Conservation (phyloP, 2,888 invertebrate genomes). For the Thecocarcelia acutangulata region DNA sequence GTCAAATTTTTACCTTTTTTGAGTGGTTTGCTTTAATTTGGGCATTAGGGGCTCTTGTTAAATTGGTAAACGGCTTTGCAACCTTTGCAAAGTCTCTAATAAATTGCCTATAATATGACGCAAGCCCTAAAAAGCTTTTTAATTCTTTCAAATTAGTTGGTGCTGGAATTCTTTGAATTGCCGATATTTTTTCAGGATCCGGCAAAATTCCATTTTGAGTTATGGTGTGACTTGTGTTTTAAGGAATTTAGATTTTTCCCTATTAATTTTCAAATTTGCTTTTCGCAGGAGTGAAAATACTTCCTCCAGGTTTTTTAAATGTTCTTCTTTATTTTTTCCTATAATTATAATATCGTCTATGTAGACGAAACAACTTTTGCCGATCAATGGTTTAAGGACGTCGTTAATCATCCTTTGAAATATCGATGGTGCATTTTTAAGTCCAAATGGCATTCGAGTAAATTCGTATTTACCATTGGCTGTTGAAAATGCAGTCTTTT, state of each 20-base stretch:
- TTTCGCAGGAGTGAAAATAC: conserved; percentile 35
- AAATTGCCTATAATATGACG: conserved; percentile 64
- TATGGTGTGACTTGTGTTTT: conserved; percentile 49
- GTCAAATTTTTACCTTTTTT: conserved; percentile 57
- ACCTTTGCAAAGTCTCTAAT: conserved; percentile 63
- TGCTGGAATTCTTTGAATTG: too few relatives aligned
- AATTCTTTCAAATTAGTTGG: conserved; percentile 63
- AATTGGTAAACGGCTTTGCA: conserved; percentile 64
- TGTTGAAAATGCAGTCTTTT: conserved; percentile 26
- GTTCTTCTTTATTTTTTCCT: conserved; percentile 47
- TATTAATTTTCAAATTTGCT: conserved; percentile 54
- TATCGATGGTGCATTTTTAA: conserved; percentile 60
- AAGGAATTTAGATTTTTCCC: conserved; percentile 61
- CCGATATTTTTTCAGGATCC: conserved; percentile 50
- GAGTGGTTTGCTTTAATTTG: conserved; percentile 62
- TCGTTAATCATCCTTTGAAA: conserved; percentile 68
- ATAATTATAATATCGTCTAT: conserved; percentile 70
- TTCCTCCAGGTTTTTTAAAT: conserved; percentile 51
- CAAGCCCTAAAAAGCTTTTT: conserved; percentile 54
- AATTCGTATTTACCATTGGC: too few relatives aligned
- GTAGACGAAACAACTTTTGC: conserved; percentile 63
- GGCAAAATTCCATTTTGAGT: conserved; percentile 53
- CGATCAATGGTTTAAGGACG: conserved; percentile 63
- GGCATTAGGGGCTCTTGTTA: conserved; percentile 65
- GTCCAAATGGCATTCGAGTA: too few relatives aligned